Percentiles rank a stretch among this genome's conserved stretches.
Evolutionary conservation across 1,140 invertebrate genomes (phyloP).

Genomic region (Laupala kohalensis): DNA sequence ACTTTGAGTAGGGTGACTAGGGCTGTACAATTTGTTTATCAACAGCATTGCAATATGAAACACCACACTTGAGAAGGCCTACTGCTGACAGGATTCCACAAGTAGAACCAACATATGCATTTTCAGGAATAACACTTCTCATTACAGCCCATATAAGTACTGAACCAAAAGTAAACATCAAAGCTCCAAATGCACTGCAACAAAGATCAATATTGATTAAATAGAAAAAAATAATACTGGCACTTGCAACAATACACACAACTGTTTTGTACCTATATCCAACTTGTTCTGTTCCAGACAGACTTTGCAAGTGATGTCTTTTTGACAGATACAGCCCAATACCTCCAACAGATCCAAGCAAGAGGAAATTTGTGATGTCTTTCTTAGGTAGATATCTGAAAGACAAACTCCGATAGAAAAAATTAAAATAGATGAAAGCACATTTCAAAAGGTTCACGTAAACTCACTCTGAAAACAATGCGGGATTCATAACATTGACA

Average conservation of each 20-base stretch:
- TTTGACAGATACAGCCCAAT: constrained; percentile 48
- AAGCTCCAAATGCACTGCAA: constrained; percentile 44
- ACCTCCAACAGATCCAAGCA: constrained; percentile 40
- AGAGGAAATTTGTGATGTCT: constrained; percentile 42
- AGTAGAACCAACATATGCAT: constrained; percentile 40
- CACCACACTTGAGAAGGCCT: constrained; percentile 15
- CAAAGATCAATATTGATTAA: constrained; percentile 14
- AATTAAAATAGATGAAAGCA: background rate
- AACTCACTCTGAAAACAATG: constrained; percentile 37
- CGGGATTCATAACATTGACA: constrained; percentile 53
- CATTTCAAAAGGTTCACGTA: background rate
- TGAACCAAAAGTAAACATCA: constrained; percentile 56
- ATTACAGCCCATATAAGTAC: constrained; percentile 57
- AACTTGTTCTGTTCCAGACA: background rate
- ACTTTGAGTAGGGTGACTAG: background rate
- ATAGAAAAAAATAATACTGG: background rate
- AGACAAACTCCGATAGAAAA: background rate
- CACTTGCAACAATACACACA: background rate
- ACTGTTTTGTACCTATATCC: background rate
- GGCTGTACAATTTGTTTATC: background rate
- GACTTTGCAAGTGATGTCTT: constrained; percentile 36
- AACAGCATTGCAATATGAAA: background rate
- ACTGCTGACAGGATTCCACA: constrained; percentile 45
- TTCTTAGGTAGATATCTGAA: constrained; percentile 41
- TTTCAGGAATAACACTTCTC: constrained; percentile 47